A percentile compares a stretch with the other conserved stretches of the same genome.
Evolutionary conservation across 2,888 invertebrate genomes (phyloP).

Genomic region (Ormyrus nitidulus): DNA sequence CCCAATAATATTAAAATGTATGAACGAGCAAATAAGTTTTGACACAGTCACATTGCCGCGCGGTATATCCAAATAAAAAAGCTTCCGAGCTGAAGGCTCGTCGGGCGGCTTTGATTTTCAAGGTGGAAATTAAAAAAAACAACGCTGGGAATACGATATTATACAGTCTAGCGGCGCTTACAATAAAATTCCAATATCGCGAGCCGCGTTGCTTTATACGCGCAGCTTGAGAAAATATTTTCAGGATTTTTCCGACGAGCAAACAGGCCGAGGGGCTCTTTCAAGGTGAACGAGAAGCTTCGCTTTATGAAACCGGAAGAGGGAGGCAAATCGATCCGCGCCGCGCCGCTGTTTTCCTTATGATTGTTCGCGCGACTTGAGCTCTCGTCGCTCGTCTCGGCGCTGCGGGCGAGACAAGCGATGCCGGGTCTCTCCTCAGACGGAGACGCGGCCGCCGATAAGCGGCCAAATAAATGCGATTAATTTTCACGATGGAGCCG

Average conservation of each 20-base stretch:
- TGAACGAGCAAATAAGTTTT: slow-evolving; percentile 14
- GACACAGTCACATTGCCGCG: neutral
- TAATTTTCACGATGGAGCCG: slow-evolving; percentile 40
- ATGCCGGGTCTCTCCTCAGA: too few species aligned
- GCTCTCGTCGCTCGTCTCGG: neutral
- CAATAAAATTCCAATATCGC: slow-evolving; percentile 35
- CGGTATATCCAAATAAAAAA: neutral
- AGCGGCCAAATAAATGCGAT: slow-evolving; percentile 41
- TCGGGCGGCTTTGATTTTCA: slow-evolving; percentile 12
- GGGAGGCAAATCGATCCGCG: slow-evolving; percentile 29
- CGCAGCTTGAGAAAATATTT: slow-evolving; percentile 50
- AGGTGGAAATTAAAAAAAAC: slow-evolving; percentile 27
- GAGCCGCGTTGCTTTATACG: slow-evolving; percentile 10
- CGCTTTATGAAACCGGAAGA: slow-evolving; percentile 21
- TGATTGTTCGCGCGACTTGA: slow-evolving; percentile 49
- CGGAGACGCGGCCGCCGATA: neutral
- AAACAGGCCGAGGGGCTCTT: slow-evolving; percentile 19
- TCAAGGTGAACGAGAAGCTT: slow-evolving; percentile 21
- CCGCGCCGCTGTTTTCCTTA: slow-evolving; percentile 46
- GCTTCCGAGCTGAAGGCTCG: too few species aligned
- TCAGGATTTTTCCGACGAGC: slow-evolving; percentile 57
- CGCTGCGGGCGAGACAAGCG: too few species aligned
- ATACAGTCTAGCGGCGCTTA: neutral
- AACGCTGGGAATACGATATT: slow-evolving; percentile 15
- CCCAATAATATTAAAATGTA: slow-evolving; percentile 7